phyloP scores from a whole-genome alignment of 2,888 invertebrate genomes.

The Polymixis flavicincta region DNA sequence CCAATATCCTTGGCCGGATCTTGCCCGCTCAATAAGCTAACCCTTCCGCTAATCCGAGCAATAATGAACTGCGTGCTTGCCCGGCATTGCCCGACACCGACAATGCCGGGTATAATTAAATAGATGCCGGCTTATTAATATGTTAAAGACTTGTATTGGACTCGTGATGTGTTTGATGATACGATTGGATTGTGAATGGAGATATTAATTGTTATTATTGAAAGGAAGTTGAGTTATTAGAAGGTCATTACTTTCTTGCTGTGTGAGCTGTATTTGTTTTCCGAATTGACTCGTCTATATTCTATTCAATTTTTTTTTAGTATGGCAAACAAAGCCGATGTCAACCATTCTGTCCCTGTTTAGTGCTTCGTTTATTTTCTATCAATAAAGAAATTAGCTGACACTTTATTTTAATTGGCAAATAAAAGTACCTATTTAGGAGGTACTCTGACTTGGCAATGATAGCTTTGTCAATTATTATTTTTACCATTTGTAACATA shows the following conservation, averaged over 20 bases:
- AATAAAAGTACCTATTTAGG: background rate
- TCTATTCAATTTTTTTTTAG: no score
- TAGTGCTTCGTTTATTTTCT: background rate
- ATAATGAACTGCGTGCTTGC: constrained; percentile 81
- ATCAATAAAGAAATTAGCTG: background rate
- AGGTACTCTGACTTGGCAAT: background rate
- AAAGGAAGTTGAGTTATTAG: constrained; percentile 15
- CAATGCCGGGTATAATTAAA: constrained; percentile 73
- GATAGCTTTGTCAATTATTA: background rate
- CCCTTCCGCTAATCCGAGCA: constrained; percentile 83
- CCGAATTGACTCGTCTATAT: background rate
- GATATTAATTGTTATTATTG: constrained; percentile 18
- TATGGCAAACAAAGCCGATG: no score
- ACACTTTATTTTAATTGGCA: background rate
- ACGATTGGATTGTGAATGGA: constrained; percentile 19
- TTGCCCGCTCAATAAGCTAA: constrained; percentile 77
- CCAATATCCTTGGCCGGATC: constrained; percentile 70
- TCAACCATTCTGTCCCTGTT: no score
- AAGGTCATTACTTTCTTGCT: constrained; percentile 27
- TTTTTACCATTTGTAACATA: background rate
- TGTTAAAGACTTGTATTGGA: constrained; percentile 63
- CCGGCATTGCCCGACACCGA: constrained; percentile 64
- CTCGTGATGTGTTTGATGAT: constrained; percentile 57
- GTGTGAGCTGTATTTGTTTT: constrained; percentile 8
- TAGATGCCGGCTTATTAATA: constrained; percentile 68